Percentiles rank a stretch among this genome's conserved stretches.
These are phyloP conservation scores for Neolamprologus falcicula DNA, from an alignment of 2,113 vertebrate genomes.

Conservation along the genomic window DNA sequence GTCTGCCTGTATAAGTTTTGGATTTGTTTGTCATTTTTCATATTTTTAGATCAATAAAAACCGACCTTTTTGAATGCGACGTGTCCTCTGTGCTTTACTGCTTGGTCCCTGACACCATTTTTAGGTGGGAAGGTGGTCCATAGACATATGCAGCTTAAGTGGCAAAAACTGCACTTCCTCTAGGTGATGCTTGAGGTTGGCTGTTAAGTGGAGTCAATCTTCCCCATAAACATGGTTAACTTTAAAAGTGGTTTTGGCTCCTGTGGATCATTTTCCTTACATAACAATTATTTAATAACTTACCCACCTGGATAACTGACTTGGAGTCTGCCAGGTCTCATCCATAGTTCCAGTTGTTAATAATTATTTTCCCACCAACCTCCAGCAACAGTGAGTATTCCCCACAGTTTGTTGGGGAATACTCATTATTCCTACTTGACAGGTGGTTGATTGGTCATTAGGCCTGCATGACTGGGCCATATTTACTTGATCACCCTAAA, in stretches of 20 bases:
- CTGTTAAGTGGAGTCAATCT: neutral
- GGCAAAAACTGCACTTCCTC: neutral
- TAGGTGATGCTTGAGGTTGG: neutral
- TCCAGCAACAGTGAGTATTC: neutral
- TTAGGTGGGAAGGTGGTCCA: neutral
- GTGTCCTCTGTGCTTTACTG: neutral
- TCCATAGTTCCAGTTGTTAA: neutral
- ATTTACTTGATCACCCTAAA: neutral
- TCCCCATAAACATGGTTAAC: neutral
- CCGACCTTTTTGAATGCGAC: rapidly evolving
- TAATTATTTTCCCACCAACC: neutral
- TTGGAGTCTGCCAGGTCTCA: neutral
- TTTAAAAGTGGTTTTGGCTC: neutral
- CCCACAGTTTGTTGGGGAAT: neutral
- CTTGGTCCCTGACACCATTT: neutral
- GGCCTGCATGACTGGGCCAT: neutral
- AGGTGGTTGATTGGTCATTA: neutral
- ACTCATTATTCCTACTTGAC: neutral
- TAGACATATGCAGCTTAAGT: neutral
- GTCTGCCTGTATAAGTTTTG: neutral
- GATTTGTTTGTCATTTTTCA: neutral
- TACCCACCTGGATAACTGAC: neutral
- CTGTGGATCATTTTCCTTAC: neutral
- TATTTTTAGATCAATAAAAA: neutral
- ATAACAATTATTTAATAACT: neutral